A percentile compares a stretch with the other conserved stretches of the same genome.
phyloP scores from a whole-genome alignment of 2,797 vertebrate species.

The Microctenopoma lineatum region DNA sequence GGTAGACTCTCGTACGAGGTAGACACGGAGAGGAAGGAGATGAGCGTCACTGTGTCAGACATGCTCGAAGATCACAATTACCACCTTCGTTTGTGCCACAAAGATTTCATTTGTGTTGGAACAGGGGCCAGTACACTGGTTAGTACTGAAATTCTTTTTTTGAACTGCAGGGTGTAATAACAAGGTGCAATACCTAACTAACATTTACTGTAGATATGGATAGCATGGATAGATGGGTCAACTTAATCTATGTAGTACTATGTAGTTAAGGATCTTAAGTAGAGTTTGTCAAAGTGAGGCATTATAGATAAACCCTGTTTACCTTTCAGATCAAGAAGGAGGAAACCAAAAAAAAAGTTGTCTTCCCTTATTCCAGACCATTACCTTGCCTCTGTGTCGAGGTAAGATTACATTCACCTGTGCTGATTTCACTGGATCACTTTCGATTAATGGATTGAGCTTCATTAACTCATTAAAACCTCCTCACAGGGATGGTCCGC shows the following conservation, averaged over 20 bases:
- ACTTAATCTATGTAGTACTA: too few relatives aligned
- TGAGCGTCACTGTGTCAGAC: conserved; percentile 82
- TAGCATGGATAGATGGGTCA: too few relatives aligned
- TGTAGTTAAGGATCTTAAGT: too few relatives aligned
- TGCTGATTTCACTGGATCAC: background rate
- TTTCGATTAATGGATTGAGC: background rate
- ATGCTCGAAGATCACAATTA: conserved; percentile 81
- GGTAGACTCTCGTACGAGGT: conserved; percentile 82
- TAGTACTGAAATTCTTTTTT: conserved; percentile 43
- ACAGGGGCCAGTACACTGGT: conserved; percentile 79
- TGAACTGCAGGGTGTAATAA: background rate
- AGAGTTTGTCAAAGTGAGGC: too few relatives aligned
- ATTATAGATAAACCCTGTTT: conserved; percentile 6
- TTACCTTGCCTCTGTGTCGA: conserved; percentile 90
- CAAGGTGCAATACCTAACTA: too few relatives aligned
- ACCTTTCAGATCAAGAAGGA: conserved; percentile 86
- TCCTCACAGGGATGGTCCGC: conserved; percentile 88
- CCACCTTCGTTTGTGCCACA: conserved; percentile 87
- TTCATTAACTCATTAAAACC: background rate
- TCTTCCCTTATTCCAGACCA: conserved; percentile 75
- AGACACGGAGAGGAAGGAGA: conserved; percentile 77
- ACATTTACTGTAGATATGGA: too few relatives aligned
- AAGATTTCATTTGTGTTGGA: conserved; percentile 84
- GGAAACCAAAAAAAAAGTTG: conserved; percentile 68
- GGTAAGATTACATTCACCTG: conserved; percentile 73